Percentiles rank a stretch among this genome's conserved stretches.
Conservation (phyloP, 1,140 invertebrate species). For the Centruroides vittatus region DNA sequence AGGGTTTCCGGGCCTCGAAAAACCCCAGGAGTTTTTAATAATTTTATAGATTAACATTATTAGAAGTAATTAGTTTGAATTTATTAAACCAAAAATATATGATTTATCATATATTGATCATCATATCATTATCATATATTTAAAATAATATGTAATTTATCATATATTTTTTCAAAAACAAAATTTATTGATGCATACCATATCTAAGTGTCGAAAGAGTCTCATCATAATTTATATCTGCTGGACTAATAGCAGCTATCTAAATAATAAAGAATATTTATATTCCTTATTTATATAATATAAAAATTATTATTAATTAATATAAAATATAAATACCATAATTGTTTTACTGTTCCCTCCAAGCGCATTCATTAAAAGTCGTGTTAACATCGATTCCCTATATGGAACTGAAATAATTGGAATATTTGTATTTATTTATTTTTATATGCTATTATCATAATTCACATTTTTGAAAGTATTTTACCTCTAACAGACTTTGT, state of each 20-base stretch:
- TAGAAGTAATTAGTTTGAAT: too few relatives aligned
- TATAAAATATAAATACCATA: conserved; percentile 34
- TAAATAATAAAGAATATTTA: conserved; percentile 23
- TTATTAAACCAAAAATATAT: too few relatives aligned
- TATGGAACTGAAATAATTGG: conserved; percentile 36
- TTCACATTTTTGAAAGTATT: too few relatives aligned
- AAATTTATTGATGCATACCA: conserved; percentile 26
- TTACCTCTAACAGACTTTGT: conserved; percentile 17
- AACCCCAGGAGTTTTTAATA: too few relatives aligned
- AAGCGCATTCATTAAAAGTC: conserved; percentile 46
- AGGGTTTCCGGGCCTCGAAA: too few relatives aligned
- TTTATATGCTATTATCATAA: too few relatives aligned
- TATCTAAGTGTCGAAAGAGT: conserved; percentile 44
- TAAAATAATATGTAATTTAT: too few relatives aligned
- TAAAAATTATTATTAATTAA: not conserved
- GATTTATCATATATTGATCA: too few relatives aligned
- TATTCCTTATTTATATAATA: not conserved
- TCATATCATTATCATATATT: too few relatives aligned
- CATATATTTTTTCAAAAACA: too few relatives aligned
- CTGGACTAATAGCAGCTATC: conserved; percentile 48
- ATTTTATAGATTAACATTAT: too few relatives aligned
- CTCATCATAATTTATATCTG: conserved; percentile 48
- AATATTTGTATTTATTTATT: too few relatives aligned
- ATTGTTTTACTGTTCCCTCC: conserved; percentile 51
- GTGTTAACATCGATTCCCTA: conserved; percentile 46